Percentiles rank a stretch among this genome's conserved stretches.
phyloP scores from a whole-genome alignment of 2,113 vertebrate species.

The Neomonachus schauinslandi region DNA sequence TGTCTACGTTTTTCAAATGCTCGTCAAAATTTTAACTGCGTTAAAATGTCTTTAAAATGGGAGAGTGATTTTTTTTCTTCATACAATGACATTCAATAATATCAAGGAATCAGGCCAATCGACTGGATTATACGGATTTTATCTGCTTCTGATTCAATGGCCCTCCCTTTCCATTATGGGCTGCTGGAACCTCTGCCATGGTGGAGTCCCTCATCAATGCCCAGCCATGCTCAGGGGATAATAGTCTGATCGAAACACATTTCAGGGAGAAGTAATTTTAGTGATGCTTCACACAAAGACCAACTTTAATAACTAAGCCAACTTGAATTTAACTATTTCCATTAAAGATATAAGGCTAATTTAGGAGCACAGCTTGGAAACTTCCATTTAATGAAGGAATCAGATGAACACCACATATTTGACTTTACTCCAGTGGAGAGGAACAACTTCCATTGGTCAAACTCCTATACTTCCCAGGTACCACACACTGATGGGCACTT shows the following conservation, averaged over 20 bases:
- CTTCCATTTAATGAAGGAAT: not conserved
- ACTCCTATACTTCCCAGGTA: not conserved
- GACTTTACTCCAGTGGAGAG: not conserved
- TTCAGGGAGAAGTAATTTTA: not conserved
- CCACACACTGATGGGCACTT: fast-evolving
- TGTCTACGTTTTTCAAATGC: not conserved
- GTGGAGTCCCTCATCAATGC: not conserved
- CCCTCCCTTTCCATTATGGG: not conserved
- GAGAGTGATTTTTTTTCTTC: not conserved
- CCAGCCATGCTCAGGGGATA: not conserved
- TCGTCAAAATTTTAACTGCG: conserved; percentile 8
- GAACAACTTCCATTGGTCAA: not conserved
- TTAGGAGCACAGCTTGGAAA: not conserved
- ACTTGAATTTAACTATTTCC: not conserved
- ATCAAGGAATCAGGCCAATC: not conserved
- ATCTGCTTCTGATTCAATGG: not conserved
- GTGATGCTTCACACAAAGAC: not conserved
- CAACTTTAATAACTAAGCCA: not conserved
- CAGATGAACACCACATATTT: not conserved
- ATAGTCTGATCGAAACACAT: not conserved
- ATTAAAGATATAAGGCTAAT: not conserved
- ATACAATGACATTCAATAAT: conserved; percentile 37
- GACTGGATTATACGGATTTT: not conserved
- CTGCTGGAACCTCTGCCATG: not conserved
- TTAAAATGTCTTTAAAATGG: conserved; percentile 34